Conservation (phyloP, 2,888 invertebrate species). For the Flexamia atlantica region DNA sequence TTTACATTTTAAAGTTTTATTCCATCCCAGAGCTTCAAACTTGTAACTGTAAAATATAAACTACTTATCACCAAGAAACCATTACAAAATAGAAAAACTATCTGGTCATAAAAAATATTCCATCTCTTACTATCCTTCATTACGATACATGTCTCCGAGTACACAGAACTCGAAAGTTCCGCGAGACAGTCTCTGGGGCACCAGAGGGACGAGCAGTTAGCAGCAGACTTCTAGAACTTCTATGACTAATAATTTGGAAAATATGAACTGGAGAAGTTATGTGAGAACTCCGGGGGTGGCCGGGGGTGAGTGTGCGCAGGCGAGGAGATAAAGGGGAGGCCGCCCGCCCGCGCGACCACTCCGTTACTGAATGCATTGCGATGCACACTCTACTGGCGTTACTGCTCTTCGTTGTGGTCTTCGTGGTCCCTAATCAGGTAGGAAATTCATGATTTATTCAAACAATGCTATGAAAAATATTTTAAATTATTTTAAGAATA, state of each 20-base stretch:
- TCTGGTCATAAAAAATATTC: too few relatives aligned
- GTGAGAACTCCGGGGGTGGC: slow-evolving; percentile 7
- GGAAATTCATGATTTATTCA: too few relatives aligned
- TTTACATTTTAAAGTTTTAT: too few relatives aligned
- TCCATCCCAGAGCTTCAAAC: too few relatives aligned
- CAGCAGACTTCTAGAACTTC: slow-evolving; percentile 11
- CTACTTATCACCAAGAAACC: too few relatives aligned
- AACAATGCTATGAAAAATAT: too few relatives aligned
- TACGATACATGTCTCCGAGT: neutral
- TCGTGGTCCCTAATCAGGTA: slow-evolving; percentile 57
- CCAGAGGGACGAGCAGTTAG: neutral
- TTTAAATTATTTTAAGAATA: too few relatives aligned
- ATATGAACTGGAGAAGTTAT: slow-evolving; percentile 2
- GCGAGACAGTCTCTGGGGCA: neutral
- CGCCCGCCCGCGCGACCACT: slow-evolving; percentile 9
- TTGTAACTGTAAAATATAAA: too few relatives aligned
- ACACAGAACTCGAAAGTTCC: neutral
- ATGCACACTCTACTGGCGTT: slow-evolving; percentile 51
- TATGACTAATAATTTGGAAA: slow-evolving; percentile 7
- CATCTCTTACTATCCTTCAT: too few relatives aligned
- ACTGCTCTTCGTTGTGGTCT: slow-evolving; percentile 51
- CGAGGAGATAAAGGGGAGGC: slow-evolving; percentile 48
- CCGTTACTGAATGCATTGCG: neutral
- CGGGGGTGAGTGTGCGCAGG: slow-evolving; percentile 24
- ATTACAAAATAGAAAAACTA: too few relatives aligned